Base-by-base conservation (phyloP, 2,113 vertebrate species). In the Melanocharis versteri region DNA sequence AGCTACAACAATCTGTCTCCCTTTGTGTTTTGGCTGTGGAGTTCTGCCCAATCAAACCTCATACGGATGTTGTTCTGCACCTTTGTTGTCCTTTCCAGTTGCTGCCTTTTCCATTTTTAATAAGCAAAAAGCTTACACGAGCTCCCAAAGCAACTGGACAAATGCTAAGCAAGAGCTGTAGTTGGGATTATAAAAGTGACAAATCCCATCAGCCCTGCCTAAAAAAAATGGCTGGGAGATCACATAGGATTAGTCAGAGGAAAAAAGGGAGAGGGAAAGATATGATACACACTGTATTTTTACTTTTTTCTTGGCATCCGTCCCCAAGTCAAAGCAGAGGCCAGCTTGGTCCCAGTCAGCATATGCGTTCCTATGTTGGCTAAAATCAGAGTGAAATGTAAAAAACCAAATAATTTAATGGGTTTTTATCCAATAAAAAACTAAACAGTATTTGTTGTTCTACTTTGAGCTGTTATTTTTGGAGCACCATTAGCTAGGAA, bases 341-440 rank as follows among this genome's bases (percentile, higher is more conserved):
- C 35, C 40, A 66, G 0, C 33, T 45, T 53, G 30, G 50, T 73
- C 35, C 4, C 4, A 91, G 54, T 48, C 40, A 60, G 23, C 50
- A 35, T 20, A 8, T 47, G 15, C 0, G 0, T 51, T 69, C 31
- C 70, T 53, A 44, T 12, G 18, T 8, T 27, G 23, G 26, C 60
- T 87, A 66, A 83, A 87, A 68, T 26, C 61, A 70, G 48, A 87
- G 16, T 28, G 15, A 77, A 75, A 64, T 65, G 45, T 8, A 0
- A 56, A 80, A 75, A 61, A 2, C 4, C 11, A 39, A 53, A 44
- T 12, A 9, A 83, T 60, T 48, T 18, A 31, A 60, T 42, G 2
- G 30, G 28, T 7, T 71, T 71, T n/a, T 68, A 54, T 16, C 20
- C 13, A 28, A 53, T 33, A 60, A 53, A 90, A 66, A 64, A 45